phyloP scores from a whole-genome alignment of 2,797 vertebrate genomes.

The Erpetoichthys calabaricus region DNA sequence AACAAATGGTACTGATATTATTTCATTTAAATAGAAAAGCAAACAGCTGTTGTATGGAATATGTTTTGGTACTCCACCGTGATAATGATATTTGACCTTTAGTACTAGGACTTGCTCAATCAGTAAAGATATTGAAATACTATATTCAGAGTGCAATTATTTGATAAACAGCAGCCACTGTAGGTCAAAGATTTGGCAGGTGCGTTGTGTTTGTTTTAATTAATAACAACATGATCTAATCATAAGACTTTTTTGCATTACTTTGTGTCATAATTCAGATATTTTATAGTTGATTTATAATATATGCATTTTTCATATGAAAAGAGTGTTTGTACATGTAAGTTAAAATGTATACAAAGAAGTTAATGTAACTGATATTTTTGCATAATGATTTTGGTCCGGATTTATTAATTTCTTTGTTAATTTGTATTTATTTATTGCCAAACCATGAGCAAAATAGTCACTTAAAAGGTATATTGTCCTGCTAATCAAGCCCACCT shows the following conservation, averaged over 20 bases:
- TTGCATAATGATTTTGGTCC: no score
- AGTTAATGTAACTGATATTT: no score
- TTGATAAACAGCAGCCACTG: constrained; percentile 59
- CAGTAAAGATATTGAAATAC: constrained; percentile 65
- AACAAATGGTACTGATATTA: constrained; percentile 68
- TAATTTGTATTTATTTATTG: no score
- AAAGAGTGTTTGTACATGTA: no score
- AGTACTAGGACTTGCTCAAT: constrained; percentile 59
- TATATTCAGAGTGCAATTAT: constrained; percentile 73
- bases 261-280: constrained; percentile 54
- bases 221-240: constrained; percentile 57
- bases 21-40: constrained; percentile 54
- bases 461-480: no score
- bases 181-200: constrained; percentile 42
- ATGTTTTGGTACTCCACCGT: constrained; percentile 39
- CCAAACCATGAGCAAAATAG: no score
- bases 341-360: no score
- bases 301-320: constrained; percentile 25
- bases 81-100: constrained; percentile 64
- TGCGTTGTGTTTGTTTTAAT: constrained; percentile 33
- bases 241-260: constrained; percentile 53
- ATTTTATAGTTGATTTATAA: constrained; percentile 47
- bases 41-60: constrained; percentile 44
- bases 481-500: no score
- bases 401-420: no score